Base-by-base conservation (phyloP, 2,797 vertebrate species). In the Cottoperca gobio region DNA sequence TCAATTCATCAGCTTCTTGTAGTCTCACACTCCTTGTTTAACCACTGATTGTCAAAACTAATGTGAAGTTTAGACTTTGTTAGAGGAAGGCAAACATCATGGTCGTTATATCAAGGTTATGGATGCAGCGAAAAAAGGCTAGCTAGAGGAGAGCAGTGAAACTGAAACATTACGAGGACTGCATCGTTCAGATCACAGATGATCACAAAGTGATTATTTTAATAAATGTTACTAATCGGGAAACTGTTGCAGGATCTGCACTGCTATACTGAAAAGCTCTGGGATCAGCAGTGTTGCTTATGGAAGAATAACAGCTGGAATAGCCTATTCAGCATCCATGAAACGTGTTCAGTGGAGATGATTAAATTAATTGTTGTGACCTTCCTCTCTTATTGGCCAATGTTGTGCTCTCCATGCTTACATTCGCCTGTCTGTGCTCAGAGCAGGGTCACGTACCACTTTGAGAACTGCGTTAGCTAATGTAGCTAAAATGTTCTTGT, bases 11-110 rank as follows among this genome's bases (percentile, higher is more conserved):
- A 74, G 45, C 54, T 39, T 82, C 28, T 46, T 73, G 17, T 23
- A 5, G 23, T 70, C 42, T 79, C 39, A n/a, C 46, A 49, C 70
- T 85, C 62, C 64, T 74, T 43, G 16, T 72, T 76, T 73, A 59
- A 76, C 49, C 45, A 48, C 17, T 59, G 26, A 71, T 60, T 43
- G 58, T 78, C 28, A 24, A 65, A 74, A 31, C 23, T 23, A 58
- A 64, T 45, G 39, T 45, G 39, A 73, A 16, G 39, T 78, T 70
- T 40, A 31, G 54, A 58, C 72, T 43, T 48, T 48, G 17, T 33
- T 26, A 1, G 17, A 54, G 16, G 31, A 39, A 28, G 24, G 26
- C 53, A 49, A 64, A 45, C 28, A 64, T 42, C 9, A 61, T 7
- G 12, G 37, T 39, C 8, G 9, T 67, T 28, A 19, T 60, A 72